A percentile compares a stretch with the other conserved stretches of the same genome.
Conservation (phyloP, 2,888 invertebrate genomes). For the Epinotia brunnichana region DNA sequence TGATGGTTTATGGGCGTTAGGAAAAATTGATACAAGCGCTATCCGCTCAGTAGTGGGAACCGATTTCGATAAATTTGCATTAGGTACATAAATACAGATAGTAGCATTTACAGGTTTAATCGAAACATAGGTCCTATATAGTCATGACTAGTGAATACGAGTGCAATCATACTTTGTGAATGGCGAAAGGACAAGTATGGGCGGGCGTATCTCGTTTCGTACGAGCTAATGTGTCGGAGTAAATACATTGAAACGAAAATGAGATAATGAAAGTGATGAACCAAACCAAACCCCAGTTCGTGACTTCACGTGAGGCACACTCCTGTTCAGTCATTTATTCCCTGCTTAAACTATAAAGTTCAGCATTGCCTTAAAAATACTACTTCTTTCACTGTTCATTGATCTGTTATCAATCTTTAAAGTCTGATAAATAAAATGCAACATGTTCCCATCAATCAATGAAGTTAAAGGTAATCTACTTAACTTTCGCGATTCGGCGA, state of each 20-base stretch:
- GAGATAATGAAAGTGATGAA: not conserved
- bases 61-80: not conserved
- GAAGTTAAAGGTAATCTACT: constrained; percentile 27
- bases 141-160: too few species aligned
- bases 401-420: not conserved
- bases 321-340: not conserved
- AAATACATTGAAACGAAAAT: not conserved
- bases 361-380: too few species aligned
- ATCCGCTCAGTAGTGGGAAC: not conserved
- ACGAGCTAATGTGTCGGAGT: too few species aligned
- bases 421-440: constrained; percentile 1
- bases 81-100: not conserved
- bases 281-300: not conserved
- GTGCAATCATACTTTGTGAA: too few species aligned
- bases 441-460: constrained; percentile 13
- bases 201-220: too few species aligned
- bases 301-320: too few species aligned
- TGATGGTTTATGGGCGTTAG: constrained; percentile 18
- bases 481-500: constrained; percentile 26
- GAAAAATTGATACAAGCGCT: constrained; percentile 11
- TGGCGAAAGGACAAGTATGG: too few species aligned
- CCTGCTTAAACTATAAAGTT: not conserved
- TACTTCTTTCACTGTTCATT: not conserved
- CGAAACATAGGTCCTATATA: too few species aligned
- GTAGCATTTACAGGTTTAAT: too few species aligned